phyloP scores from a whole-genome alignment of 2,113 vertebrate species.

The Chaetops frenatus region DNA sequence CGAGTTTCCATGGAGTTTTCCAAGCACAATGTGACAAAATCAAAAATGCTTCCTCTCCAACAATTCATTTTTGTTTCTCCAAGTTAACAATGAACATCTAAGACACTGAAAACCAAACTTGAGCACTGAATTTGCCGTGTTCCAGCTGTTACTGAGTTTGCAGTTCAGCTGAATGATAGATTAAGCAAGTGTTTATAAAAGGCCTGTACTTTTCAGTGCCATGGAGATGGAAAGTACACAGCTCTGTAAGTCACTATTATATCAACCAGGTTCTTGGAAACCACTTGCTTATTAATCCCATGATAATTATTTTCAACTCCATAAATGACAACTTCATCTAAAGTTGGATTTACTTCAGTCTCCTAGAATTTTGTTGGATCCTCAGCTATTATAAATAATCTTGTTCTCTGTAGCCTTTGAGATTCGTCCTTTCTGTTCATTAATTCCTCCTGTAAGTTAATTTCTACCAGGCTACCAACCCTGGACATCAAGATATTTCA shows the following conservation, averaged over 20 bases:
- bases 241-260: neutral
- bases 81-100: fast-evolving
- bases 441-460: neutral
- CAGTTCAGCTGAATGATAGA: neutral
- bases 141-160: neutral
- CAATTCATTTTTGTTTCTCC: neutral
- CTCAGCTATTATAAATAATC: neutral
- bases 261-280: neutral
- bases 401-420: neutral
- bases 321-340: neutral
- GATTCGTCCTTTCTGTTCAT: neutral
- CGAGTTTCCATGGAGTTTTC: neutral
- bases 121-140: neutral
- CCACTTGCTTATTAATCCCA: neutral
- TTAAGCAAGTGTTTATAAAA: neutral
- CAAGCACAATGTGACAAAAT: neutral
- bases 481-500: neutral
- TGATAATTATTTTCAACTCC: neutral
- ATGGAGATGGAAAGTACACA: neutral
- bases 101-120: neutral
- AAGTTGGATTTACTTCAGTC: neutral
- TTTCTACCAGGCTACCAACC: neutral
- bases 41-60: neutral
- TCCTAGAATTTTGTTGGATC: neutral
- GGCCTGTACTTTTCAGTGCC: neutral